Evolutionary conservation across 2,797 vertebrate species (phyloP).

Genomic region (Propithecus perrieri): DNA sequence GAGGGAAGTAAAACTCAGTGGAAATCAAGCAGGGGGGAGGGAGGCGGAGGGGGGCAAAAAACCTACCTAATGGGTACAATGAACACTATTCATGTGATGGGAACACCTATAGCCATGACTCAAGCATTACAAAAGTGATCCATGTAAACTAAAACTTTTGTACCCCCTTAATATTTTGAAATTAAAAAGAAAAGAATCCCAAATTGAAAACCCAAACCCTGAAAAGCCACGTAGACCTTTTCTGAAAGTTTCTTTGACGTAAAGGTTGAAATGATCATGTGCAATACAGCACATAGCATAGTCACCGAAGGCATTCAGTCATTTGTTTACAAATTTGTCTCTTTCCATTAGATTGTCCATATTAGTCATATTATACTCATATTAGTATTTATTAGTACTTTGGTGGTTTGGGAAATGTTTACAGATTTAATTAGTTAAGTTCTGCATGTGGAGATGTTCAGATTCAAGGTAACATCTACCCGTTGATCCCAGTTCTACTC

Average conservation of each 20-base stretch:
- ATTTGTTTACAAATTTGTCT: background rate
- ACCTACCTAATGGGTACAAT: background rate
- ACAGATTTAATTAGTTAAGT: background rate
- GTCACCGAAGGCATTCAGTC: rapidly evolving
- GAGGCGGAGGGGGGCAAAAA: background rate
- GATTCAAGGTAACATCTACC: background rate
- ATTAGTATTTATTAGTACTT: background rate
- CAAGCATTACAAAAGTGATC: background rate
- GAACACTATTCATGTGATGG: background rate
- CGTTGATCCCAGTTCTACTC: background rate
- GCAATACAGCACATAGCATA: too few relatives aligned
- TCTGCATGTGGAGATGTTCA: background rate
- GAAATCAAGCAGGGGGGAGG: background rate
- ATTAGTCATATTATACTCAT: too few relatives aligned
- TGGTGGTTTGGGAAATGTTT: background rate
- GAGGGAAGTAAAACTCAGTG: background rate
- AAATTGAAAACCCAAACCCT: background rate
- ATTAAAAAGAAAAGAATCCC: background rate
- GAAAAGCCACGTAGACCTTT: background rate
- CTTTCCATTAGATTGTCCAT: background rate
- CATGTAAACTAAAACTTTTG: background rate
- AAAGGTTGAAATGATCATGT: background rate
- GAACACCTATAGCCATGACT: background rate
- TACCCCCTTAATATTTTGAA: background rate
- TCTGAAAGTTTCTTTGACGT: background rate